These are phyloP conservation scores for Ylistrum balloti DNA, from an alignment of 1,140 invertebrate species.

Conservation along the genomic window DNA sequence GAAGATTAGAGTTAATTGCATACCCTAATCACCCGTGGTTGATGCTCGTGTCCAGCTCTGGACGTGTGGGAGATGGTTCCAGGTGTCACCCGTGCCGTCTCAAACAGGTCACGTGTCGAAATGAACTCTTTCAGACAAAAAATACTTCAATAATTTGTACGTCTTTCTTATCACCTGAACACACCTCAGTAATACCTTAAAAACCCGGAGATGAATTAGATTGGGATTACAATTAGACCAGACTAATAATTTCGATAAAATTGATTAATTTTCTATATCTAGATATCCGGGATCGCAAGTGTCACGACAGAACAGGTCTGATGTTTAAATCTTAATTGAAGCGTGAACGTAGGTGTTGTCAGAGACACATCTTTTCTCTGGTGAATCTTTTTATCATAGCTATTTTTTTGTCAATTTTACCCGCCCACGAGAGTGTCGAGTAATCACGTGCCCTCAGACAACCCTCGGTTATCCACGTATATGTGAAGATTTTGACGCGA, in stretches of 20 bases:
- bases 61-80: too few species aligned
- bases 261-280: background rate
- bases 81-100: too few species aligned
- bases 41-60: too few species aligned
- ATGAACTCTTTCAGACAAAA: too few species aligned
- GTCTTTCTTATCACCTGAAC: background rate
- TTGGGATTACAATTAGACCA: background rate
- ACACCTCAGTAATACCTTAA: background rate
- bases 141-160: too few species aligned
- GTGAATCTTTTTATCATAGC: constrained; percentile 9
- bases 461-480: background rate
- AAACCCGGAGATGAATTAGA: background rate
- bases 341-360: background rate
- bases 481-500: background rate
- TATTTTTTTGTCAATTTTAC: background rate
- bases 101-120: too few species aligned
- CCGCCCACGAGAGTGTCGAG: background rate
- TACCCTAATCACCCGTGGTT: too few species aligned
- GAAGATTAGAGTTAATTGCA: too few species aligned
- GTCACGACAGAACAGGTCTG: background rate
- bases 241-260: background rate
- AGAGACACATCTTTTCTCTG: background rate
- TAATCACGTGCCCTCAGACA: background rate
- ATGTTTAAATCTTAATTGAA: constrained; percentile 8
- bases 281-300: background rate